Conservation (phyloP, 30 jellyfish, hydroid and myxozoan genomes). For the Aurelia sp. region DNA sequence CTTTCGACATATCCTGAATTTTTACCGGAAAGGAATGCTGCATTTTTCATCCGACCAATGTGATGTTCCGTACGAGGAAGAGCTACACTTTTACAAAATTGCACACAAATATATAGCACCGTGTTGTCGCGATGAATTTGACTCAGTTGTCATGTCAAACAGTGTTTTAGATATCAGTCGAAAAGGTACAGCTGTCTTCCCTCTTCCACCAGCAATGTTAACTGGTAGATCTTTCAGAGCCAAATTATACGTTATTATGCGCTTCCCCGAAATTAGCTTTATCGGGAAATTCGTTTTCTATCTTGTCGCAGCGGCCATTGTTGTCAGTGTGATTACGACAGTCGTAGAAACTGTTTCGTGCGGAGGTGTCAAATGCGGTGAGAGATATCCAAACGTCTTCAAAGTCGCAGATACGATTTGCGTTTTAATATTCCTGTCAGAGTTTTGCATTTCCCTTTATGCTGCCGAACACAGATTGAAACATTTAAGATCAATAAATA, state of each 20-base stretch:
- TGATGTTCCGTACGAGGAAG: constrained; percentile 88
- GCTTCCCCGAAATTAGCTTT: constrained; percentile 57
- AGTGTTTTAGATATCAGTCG: constrained; percentile 5
- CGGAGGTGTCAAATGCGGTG: constrained; percentile 75
- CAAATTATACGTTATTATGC: constrained; percentile 56
- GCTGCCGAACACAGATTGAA: constrained; percentile 68
- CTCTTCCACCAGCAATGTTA: constrained; percentile 36
- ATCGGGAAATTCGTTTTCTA: constrained; percentile 69
- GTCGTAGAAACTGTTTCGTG: constrained; percentile 85
- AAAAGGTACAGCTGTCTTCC: constrained; percentile 27
- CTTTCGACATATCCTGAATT: constrained; percentile 79
- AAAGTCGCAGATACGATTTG: constrained; percentile 68
- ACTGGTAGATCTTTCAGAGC: constrained; percentile 46
- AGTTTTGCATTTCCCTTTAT: constrained; percentile 64
- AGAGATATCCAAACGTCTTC: constrained; percentile 58
- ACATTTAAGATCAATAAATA: constrained; percentile 67
- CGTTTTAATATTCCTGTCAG: constrained; percentile 62
- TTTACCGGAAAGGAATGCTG: constrained; percentile 76
- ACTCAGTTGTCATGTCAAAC: constrained; percentile 9
- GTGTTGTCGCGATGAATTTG: constrained; percentile 83
- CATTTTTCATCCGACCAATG: constrained; percentile 77
- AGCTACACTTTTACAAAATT: constrained; percentile 69
- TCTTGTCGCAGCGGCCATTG: constrained; percentile 77
- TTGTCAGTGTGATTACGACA: constrained; percentile 75
- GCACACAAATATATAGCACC: constrained; percentile 64